These are phyloP conservation scores for Pachypeltis micranthus DNA, from an alignment of 1,140 invertebrate species.

Conservation along the genomic window DNA sequence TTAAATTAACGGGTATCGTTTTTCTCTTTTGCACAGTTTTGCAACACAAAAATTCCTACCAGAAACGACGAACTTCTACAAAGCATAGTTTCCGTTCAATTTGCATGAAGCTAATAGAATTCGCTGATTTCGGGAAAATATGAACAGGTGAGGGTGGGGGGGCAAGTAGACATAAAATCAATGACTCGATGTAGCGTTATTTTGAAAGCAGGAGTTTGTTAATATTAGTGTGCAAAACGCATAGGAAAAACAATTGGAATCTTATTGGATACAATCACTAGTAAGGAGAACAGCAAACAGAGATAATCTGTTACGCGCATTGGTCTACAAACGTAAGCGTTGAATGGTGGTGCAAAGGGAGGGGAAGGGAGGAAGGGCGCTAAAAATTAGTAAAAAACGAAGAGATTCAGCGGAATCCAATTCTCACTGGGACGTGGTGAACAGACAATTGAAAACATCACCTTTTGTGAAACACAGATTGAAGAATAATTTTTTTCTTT, in stretches of 20 bases:
- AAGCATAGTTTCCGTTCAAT: too few relatives aligned
- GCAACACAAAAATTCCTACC: too few relatives aligned
- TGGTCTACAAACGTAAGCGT: background rate
- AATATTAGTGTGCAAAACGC: too few relatives aligned
- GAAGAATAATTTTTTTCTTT: background rate
- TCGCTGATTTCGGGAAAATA: too few relatives aligned
- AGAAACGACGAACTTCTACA: background rate
- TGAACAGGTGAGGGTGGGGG: too few relatives aligned
- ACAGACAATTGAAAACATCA: background rate
- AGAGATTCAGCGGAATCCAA: background rate
- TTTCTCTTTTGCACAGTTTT: background rate
- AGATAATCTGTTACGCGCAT: background rate
- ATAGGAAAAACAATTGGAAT: too few relatives aligned
- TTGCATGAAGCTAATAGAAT: too few relatives aligned
- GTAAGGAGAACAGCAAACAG: background rate
- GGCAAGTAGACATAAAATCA: too few relatives aligned
- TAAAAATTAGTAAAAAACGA: background rate
- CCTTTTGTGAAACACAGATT: constrained; percentile 8
- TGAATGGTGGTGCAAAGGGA: background rate
- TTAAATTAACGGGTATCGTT: background rate
- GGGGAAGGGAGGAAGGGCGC: too few relatives aligned
- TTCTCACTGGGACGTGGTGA: background rate
- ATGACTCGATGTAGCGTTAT: too few relatives aligned
- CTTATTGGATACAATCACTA: background rate
- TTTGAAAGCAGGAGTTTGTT: too few relatives aligned